phyloP scores from a whole-genome alignment of 2,888 invertebrate species.

The Acrobasis repandana region DNA sequence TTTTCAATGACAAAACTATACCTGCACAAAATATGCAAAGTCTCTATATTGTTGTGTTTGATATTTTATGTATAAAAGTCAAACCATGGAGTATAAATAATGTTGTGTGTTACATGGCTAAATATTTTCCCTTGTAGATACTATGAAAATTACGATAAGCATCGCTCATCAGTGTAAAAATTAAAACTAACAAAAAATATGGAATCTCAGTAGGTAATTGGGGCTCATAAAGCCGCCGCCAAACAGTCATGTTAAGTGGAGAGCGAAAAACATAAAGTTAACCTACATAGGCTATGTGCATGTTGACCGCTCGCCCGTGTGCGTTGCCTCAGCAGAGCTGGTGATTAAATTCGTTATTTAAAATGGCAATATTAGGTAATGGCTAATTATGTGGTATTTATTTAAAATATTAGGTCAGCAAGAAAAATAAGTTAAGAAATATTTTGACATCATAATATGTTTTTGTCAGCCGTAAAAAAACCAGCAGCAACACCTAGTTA shows the following conservation, averaged over 20 bases:
- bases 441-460: no score
- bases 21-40: no score
- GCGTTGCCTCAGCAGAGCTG: slow-evolving; percentile 31
- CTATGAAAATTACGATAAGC: not conserved
- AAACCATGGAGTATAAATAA: not conserved
- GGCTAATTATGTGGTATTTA: no score
- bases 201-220: slow-evolving; percentile 48
- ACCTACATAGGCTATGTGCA: slow-evolving; percentile 57
- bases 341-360: not conserved
- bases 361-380: no score
- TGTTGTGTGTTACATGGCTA: not conserved
- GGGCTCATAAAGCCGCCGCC: slow-evolving; percentile 49
- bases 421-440: no score
- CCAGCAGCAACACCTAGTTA: no score
- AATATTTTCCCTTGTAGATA: not conserved
- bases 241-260: slow-evolving; percentile 46
- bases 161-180: slow-evolving; percentile 16
- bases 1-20: no score
- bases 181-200: slow-evolving; percentile 10
- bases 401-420: no score
- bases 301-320: slow-evolving; percentile 52
- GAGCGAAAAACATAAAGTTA: slow-evolving; percentile 61
- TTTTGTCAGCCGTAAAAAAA: no score
- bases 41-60: no score
- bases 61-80: no score